Evolutionary conservation across 2,888 invertebrate species (phyloP), one percentile per base, ranked within the genome.

Genomic region (Cheilosia soror): DNA sequence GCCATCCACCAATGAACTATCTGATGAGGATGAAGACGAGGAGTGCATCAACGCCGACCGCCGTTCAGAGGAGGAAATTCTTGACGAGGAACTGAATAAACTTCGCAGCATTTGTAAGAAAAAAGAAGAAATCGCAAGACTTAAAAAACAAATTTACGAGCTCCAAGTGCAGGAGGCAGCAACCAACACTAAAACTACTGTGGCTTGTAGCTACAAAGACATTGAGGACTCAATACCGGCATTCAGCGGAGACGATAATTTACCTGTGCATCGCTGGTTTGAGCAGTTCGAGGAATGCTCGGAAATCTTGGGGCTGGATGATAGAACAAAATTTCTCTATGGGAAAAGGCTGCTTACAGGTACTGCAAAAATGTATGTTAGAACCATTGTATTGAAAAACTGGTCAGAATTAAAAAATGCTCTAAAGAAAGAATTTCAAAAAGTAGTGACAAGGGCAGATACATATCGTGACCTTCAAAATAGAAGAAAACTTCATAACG

Each of bases 251-350:
- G 33, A 55, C 9, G 55, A 55, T 11, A n/a, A 15, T 15, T 58
- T 40, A 5, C 37, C 58, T 2, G 9, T 58, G 1, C 13, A 31
- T 0, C 58, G 58, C n/a, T 58, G 40, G 40, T 25, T 37, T 5
- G 58, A 62, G n/a, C 62, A 62, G n/a, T 42, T 60, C 20, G 58
- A 60, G 29, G 58, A 60, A 33, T 42, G 37, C 31, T 58, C 37
- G 4, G 37, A 15, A 13, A 40, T 60, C 1, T 7, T 44, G 9
- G 44, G 6, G 4, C 20, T 60, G 40, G 60, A 60, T 9, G 31
- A 27, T 6, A 13, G 27, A n/a, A 51, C 62, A 4, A 51, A 29
- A 6, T 31, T 62, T 4, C 37, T 72, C 13, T 72, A 29, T 15
- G 42, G 29, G 11, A 49, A 51, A 13, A 27, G 60, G 13, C 44